These are phyloP conservation scores for Ephestia elutella DNA, from an alignment of 1,140 invertebrate genomes.

Conservation along the genomic window DNA sequence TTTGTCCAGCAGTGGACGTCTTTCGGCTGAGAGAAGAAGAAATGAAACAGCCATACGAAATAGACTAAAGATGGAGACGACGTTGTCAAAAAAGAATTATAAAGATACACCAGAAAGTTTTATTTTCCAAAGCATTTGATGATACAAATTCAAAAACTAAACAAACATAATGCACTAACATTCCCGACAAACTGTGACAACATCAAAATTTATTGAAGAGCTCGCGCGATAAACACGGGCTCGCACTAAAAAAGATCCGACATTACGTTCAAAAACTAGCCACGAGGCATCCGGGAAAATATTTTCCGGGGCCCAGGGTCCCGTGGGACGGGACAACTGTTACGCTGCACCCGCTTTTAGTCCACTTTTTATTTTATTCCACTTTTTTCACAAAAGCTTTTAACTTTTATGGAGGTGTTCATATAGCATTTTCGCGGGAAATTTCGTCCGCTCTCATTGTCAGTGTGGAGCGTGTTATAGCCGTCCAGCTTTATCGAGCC, in stretches of 20 bases:
- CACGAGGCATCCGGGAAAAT: conserved; percentile 25
- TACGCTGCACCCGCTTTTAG: conserved; percentile 41
- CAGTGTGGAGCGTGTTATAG: background rate
- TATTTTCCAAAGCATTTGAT: background rate
- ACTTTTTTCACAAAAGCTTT: conserved; percentile 62
- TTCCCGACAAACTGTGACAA: background rate
- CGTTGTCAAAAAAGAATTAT: too few species aligned
- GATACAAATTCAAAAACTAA: background rate
- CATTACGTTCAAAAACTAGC: conserved; percentile 21
- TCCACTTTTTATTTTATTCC: conserved; percentile 45
- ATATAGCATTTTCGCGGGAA: conserved; percentile 41
- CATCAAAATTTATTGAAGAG: conserved; percentile 1
- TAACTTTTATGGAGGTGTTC: conserved; percentile 52
- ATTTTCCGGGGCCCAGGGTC: conserved; percentile 34
- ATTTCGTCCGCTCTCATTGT: conserved; percentile 33
- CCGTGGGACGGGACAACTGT: conserved; percentile 49
- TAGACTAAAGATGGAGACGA: too few species aligned
- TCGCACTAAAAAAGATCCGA: background rate
- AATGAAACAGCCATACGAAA: too few species aligned
- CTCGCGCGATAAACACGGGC: background rate
- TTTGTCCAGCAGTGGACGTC: too few species aligned
- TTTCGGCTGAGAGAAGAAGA: too few species aligned
- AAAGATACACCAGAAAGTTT: too few species aligned
- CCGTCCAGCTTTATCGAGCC: conserved; percentile 12
- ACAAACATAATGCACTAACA: background rate